These are phyloP conservation scores for Corbicula japonica DNA, from an alignment of 2,888 invertebrate genomes.

Conservation along the genomic window DNA sequence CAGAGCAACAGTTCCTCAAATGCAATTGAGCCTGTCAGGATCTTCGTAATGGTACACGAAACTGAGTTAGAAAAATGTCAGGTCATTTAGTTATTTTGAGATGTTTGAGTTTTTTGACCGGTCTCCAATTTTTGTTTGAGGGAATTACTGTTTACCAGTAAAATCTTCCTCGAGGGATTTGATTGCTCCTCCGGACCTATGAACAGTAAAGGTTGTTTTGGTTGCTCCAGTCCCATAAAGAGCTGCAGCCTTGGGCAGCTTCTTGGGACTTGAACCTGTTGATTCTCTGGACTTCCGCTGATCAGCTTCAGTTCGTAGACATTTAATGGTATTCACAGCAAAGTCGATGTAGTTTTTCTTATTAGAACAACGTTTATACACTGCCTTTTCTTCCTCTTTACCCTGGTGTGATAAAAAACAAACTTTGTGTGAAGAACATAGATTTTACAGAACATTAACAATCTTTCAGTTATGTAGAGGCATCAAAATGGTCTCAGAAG, in stretches of 20 bases:
- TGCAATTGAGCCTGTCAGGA: too few species aligned
- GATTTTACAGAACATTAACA: neutral
- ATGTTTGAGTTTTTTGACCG: too few species aligned
- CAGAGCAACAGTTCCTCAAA: too few species aligned
- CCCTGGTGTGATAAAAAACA: conserved; percentile 80
- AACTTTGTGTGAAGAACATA: neutral
- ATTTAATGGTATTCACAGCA: conserved; percentile 87
- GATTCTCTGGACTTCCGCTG: conserved; percentile 53
- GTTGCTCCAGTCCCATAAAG: conserved; percentile 89
- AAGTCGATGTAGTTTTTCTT: conserved; percentile 87
- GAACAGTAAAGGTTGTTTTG: conserved; percentile 88
- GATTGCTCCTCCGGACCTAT: conserved; percentile 79
- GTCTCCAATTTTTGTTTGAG: too few species aligned
- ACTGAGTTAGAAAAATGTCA: too few species aligned
- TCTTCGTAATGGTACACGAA: too few species aligned
- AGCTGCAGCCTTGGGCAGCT: conserved; percentile 88
- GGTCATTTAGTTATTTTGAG: too few species aligned
- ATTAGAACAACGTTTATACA: conserved; percentile 85
- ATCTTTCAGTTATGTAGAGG: too few species aligned
- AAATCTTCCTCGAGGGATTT: conserved; percentile 67
- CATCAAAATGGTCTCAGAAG: too few species aligned
- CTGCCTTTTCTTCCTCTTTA: conserved; percentile 86
- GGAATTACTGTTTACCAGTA: too few species aligned
- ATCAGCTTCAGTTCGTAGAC: conserved; percentile 84
- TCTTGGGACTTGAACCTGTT: conserved; percentile 51